phyloP scores from a whole-genome alignment of 2,113 vertebrate species.

The Pipa parva region DNA sequence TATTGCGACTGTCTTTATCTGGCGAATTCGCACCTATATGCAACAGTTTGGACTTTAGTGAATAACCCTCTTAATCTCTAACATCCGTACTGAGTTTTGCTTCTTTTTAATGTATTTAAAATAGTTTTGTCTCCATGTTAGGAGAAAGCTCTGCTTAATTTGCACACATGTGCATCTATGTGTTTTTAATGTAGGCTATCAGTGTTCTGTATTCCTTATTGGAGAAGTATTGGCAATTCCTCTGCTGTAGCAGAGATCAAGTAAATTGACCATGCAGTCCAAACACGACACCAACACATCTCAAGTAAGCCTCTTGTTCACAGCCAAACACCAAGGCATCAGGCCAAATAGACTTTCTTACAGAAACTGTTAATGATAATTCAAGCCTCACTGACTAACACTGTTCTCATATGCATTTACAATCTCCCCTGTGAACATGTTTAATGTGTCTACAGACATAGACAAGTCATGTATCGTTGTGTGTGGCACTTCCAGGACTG shows the following conservation, averaged over 20 bases:
- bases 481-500: conserved; percentile 27
- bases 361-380: conserved; percentile 25
- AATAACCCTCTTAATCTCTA: too few species aligned
- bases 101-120: too few species aligned
- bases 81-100: too few species aligned
- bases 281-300: conserved; percentile 24
- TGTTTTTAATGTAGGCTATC: too few species aligned
- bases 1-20: too few species aligned
- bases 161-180: too few species aligned
- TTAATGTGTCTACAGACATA: conserved; percentile 36
- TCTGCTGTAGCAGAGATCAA: conserved; percentile 1
- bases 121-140: too few species aligned
- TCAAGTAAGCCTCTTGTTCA: conserved; percentile 15
- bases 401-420: conserved; percentile 12
- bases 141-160: too few species aligned
- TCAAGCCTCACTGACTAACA: conserved; percentile 11
- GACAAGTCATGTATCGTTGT: conserved; percentile 33
- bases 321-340: conserved; percentile 15
- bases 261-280: conserved; percentile 11
- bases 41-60: too few species aligned
- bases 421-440: conserved; percentile 28
- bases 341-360: conserved; percentile 15
- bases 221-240: not conserved
- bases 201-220: not conserved
- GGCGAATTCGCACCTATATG: too few species aligned